Conservation (phyloP, 2,888 invertebrate species). For the Metacarcinus magister region DNA sequence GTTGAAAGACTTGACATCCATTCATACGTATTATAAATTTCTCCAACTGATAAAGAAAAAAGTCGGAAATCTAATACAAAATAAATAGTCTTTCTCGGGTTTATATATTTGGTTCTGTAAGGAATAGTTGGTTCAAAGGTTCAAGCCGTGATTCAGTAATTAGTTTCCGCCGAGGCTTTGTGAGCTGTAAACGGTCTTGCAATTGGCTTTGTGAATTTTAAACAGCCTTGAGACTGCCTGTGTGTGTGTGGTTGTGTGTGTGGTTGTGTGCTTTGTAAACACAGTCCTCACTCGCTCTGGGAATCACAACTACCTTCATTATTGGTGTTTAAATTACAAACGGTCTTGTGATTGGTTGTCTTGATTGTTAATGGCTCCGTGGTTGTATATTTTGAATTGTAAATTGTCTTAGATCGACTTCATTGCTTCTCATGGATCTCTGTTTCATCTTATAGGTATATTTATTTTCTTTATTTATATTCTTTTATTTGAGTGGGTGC, state of each 20-base stretch:
- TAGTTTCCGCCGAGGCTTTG: background rate
- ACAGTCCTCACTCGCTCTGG: background rate
- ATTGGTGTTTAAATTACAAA: background rate
- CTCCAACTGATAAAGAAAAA: too few relatives aligned
- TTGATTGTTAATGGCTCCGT: background rate
- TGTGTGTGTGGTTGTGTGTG: background rate
- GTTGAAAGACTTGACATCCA: too few relatives aligned
- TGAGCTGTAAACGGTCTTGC: background rate
- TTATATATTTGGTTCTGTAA: too few relatives aligned
- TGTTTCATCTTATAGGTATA: background rate
- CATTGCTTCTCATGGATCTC: background rate
- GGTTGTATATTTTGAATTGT: background rate
- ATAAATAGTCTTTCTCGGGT: too few relatives aligned
- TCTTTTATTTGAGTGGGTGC: too few relatives aligned
- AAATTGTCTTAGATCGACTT: background rate
- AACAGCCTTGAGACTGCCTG: background rate
- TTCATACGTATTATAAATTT: too few relatives aligned
- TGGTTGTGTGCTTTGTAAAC: background rate
- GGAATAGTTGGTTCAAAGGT: background rate
- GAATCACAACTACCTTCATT: background rate
- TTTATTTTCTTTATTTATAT: too few relatives aligned
- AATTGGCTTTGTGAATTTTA: conserved; percentile 10
- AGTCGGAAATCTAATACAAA: too few relatives aligned
- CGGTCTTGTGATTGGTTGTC: background rate
- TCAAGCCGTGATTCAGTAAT: background rate